A percentile compares a stretch with the other conserved stretches of the same genome.
phyloP scores from a whole-genome alignment of 2,888 invertebrate species.

The Vanessa cardui region DNA sequence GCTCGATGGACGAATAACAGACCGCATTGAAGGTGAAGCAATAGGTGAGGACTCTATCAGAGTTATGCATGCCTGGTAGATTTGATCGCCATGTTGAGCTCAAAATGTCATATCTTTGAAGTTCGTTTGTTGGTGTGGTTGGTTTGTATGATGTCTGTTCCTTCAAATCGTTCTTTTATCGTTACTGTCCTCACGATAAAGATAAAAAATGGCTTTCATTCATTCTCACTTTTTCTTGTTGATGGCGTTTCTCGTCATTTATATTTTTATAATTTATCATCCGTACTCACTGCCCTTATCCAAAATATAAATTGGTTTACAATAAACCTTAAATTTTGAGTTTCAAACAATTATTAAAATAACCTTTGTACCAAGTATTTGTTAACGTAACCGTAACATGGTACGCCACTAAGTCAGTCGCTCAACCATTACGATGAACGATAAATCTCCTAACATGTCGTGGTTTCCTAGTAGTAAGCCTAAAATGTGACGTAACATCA shows the following conservation, averaged over 20 bases:
- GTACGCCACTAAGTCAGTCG: background rate
- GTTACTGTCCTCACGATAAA: background rate
- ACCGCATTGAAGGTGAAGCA: constrained; percentile 93
- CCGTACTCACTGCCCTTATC: too few species aligned
- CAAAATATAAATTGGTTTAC: too few species aligned
- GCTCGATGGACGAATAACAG: constrained; percentile 93
- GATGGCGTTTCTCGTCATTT: too few species aligned
- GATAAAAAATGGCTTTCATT: too few species aligned
- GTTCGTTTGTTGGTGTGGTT: constrained; percentile 9
- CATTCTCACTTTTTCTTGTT: too few species aligned
- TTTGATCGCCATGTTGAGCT: constrained; percentile 70
- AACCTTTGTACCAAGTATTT: too few species aligned
- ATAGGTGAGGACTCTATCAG: constrained; percentile 75
- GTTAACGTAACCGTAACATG: too few species aligned
- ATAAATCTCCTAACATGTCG: constrained; percentile 23
- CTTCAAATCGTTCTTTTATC: background rate
- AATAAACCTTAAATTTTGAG: too few species aligned
- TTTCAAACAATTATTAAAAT: too few species aligned
- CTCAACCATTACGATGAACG: background rate
- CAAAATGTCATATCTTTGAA: constrained; percentile 51
- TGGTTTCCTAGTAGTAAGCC: constrained; percentile 56
- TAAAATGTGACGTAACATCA: constrained; percentile 69
- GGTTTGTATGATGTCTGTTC: background rate
- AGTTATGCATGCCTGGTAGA: constrained; percentile 63
- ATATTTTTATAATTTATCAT: too few species aligned